Percentiles rank a stretch among this genome's conserved stretches.
Conservation (phyloP, 2,113 vertebrate genomes). For the Nothoprocta pentlandii region DNA sequence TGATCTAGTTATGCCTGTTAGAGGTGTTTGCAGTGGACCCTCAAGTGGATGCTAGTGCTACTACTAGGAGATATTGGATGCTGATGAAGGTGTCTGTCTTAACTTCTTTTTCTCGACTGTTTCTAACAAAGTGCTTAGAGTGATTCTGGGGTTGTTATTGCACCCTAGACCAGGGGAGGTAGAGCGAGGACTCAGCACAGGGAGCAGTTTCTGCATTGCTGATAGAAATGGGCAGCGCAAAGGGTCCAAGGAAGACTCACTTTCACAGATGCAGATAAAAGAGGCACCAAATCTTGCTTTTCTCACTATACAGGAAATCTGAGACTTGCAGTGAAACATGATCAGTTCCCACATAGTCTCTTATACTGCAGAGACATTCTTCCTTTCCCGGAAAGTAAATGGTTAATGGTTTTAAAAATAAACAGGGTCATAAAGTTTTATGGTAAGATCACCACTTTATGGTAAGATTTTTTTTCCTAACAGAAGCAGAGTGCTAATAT, state of each 20-base stretch:
- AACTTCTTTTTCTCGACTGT: background rate
- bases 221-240: background rate
- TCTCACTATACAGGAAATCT: background rate
- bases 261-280: background rate
- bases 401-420: background rate
- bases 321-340: background rate
- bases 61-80: background rate
- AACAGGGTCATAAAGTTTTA: background rate
- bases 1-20: background rate
- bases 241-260: background rate
- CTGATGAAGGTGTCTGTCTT: background rate
- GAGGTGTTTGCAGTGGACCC: background rate
- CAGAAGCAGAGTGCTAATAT: background rate
- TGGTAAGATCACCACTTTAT: background rate
- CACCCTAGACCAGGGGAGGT: background rate
- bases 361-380: background rate
- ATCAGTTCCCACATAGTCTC: background rate
- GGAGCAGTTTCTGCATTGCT: background rate
- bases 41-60: background rate
- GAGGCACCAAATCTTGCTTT: background rate
- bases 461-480: background rate
- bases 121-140: background rate
- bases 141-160: background rate
- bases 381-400: background rate
- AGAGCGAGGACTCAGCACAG: accelerated